These are phyloP conservation scores for Brachionus angularis DNA, from an alignment of 1,140 invertebrate genomes.

Conservation along the genomic window DNA sequence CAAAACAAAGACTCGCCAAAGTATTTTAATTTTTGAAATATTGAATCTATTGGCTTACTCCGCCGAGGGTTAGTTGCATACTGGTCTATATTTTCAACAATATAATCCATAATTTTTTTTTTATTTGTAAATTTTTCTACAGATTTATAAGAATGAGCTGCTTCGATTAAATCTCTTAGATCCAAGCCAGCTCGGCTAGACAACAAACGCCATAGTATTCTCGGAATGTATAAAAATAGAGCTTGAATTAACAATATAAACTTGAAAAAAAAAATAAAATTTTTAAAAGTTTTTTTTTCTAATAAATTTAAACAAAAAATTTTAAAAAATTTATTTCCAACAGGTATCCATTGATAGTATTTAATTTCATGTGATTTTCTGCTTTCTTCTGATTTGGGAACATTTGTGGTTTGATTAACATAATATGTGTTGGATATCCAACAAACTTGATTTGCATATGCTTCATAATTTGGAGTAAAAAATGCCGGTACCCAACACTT, in stretches of 20 bases:
- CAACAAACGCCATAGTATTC: conserved; percentile 53
- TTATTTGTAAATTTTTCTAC: conserved; percentile 41
- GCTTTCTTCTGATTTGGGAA: conserved; percentile 1
- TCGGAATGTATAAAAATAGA: conserved; percentile 56
- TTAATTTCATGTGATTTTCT: conserved; percentile 46
- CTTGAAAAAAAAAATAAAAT: background rate
- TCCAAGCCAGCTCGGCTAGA: conserved; percentile 24
- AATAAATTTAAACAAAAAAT: background rate
- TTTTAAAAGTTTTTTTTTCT: background rate
- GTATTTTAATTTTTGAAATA: conserved; percentile 43
- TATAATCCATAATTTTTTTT: conserved; percentile 42
- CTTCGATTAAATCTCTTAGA: conserved; percentile 37
- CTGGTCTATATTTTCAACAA: conserved; percentile 41
- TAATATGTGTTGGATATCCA: conserved; percentile 45
- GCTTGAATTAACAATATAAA: conserved; percentile 57
- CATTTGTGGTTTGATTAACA: conserved; percentile 30
- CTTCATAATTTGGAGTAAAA: conserved; percentile 45
- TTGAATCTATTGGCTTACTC: conserved; percentile 11
- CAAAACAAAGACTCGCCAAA: conserved; percentile 40
- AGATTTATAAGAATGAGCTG: conserved; percentile 36
- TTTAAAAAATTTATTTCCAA: background rate
- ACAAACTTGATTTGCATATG: conserved; percentile 52
- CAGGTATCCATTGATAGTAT: conserved; percentile 61
- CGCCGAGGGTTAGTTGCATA: conserved; percentile 42
- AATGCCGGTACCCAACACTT: conserved; percentile 44